A percentile compares a stretch with the other conserved stretches of the same genome.
Conservation (phyloP, 2,113 vertebrate genomes). For the Speoplatyrhinus poulsoni region DNA sequence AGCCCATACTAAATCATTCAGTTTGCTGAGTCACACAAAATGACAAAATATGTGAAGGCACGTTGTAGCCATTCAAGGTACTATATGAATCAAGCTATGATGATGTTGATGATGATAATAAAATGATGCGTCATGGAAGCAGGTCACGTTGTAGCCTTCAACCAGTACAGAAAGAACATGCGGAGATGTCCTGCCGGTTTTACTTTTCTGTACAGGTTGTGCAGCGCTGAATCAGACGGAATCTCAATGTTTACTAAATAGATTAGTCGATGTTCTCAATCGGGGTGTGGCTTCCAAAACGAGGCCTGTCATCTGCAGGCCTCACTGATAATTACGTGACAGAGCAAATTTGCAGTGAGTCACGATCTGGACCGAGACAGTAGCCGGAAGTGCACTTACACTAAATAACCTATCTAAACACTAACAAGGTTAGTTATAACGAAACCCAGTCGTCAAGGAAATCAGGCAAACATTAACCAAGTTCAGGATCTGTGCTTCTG, state of each 20-base stretch:
- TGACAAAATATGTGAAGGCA: not conserved
- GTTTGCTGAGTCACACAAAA: conserved; percentile 55
- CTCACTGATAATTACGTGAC: conserved; percentile 53
- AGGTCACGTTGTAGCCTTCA: conserved; percentile 5
- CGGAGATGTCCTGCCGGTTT: too few relatives aligned
- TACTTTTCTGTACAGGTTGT: too few relatives aligned
- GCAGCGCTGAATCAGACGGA: too few relatives aligned
- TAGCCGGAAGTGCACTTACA: conserved; percentile 52
- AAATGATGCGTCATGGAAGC: conserved; percentile 25
- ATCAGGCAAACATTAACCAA: conserved; percentile 39
- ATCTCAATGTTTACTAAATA: conserved; percentile 30
- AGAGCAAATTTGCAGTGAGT: conserved; percentile 60
- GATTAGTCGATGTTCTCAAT: conserved; percentile 26
- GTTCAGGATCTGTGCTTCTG: conserved; percentile 13
- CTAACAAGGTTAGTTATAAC: conserved; percentile 42
- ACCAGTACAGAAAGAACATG: too few relatives aligned
- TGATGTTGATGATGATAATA: conserved; percentile 27
- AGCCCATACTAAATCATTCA: conserved; percentile 60
- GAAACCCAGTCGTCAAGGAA: conserved; percentile 29
- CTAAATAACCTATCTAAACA: conserved; percentile 49
- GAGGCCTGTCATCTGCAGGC: conserved; percentile 38
- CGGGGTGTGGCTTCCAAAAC: conserved; percentile 41
- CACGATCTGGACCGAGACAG: conserved; percentile 45
- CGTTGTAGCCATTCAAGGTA: too few relatives aligned
- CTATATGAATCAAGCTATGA: conserved; percentile 35